Percentiles rank a stretch among this genome's conserved stretches.
phyloP scores from a whole-genome alignment of 2,797 vertebrate species.

The Hypotaenidia philippensis region DNA sequence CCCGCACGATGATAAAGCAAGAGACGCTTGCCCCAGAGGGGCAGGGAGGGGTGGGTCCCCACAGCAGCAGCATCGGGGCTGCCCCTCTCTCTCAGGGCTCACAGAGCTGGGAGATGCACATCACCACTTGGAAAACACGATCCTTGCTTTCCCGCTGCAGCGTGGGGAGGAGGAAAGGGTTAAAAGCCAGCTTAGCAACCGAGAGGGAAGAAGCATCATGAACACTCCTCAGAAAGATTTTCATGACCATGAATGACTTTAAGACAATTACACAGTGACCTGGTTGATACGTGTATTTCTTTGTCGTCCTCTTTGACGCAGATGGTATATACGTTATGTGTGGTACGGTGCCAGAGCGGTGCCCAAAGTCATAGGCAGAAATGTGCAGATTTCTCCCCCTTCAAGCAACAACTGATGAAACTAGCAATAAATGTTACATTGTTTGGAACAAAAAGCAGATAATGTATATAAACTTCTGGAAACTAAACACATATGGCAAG shows the following conservation, averaged over 20 bases:
- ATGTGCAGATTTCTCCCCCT: background rate
- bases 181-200: background rate
- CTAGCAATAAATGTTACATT: constrained; percentile 2
- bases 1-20: fast-evolving
- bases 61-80: fast-evolving
- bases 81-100: fast-evolving
- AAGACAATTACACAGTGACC: background rate
- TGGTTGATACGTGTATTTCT: background rate
- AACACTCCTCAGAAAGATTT: background rate
- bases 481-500: constrained; percentile 33
- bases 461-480: constrained; percentile 46
- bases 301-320: background rate
- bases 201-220: background rate
- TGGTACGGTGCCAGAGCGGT: background rate
- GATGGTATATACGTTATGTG: background rate
- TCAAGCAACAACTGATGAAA: constrained; percentile 19
- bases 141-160: fast-evolving
- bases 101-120: fast-evolving
- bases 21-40: background rate
- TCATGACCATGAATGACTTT: background rate
- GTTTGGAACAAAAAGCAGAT: constrained; percentile 14
- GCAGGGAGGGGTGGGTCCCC: background rate
- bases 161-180: background rate
- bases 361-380: constrained; percentile 4
- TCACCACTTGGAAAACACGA: background rate